Evolutionary conservation across 2,888 invertebrate species (phyloP).

Genomic region (Hofmannophila pseudospretella): DNA sequence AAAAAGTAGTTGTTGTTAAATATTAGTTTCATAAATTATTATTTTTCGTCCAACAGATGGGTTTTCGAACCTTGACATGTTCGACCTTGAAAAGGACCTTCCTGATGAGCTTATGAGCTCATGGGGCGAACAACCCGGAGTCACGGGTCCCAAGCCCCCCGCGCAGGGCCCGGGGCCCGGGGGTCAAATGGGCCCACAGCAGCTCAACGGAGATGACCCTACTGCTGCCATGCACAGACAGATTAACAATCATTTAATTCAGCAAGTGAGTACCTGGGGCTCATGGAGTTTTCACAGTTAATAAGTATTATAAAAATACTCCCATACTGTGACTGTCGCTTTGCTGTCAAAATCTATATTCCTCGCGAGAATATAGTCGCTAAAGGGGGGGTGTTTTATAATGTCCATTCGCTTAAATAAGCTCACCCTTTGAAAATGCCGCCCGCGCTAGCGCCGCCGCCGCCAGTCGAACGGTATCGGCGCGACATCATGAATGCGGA

Average conservation of each 20-base stretch:
- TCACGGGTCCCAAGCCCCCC: constrained; percentile 85
- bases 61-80: constrained; percentile 90
- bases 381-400: too few relatives aligned
- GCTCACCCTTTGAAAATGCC: too few relatives aligned
- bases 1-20: too few relatives aligned
- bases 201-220: constrained; percentile 84
- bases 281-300: constrained; percentile 28
- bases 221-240: constrained; percentile 78
- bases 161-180: constrained; percentile 91
- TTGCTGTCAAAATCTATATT: too few relatives aligned
- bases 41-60: constrained; percentile 77
- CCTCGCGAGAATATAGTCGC: too few relatives aligned
- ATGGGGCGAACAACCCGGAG: constrained; percentile 84
- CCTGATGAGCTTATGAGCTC: constrained; percentile 92
- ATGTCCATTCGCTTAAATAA: too few relatives aligned
- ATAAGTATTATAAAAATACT: too few relatives aligned
- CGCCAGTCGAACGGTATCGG: too few relatives aligned
- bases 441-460: too few relatives aligned
- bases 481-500: too few relatives aligned
- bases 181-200: constrained; percentile 74
- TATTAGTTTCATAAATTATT: neutral
- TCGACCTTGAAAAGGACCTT: constrained; percentile 93
- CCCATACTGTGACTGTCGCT: too few relatives aligned
- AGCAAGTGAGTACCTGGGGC: constrained; percentile 76
- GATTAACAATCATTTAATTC: constrained; percentile 82